Conservation (phyloP, 2,888 invertebrate genomes). For the Isoperla grammatica region DNA sequence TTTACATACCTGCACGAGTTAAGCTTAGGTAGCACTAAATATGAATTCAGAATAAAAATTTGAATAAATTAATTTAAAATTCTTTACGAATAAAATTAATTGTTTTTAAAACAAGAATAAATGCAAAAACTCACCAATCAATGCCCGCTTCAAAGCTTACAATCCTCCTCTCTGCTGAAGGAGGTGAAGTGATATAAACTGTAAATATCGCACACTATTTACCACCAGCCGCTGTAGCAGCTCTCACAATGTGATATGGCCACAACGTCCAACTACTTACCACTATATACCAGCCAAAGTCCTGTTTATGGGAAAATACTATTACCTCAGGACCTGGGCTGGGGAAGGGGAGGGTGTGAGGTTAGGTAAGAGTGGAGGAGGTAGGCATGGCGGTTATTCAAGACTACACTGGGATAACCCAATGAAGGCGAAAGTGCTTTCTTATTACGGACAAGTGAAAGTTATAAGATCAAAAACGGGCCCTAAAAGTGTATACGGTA, state of each 20-base stretch:
- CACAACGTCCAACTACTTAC: not conserved
- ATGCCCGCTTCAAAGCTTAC: too few species aligned
- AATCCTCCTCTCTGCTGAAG: constrained; percentile 9
- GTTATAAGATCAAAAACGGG: constrained; percentile 6
- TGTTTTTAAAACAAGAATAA: too few species aligned
- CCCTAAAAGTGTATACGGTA: constrained; percentile 10
- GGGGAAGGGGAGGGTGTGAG: not conserved
- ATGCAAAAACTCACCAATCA: too few species aligned
- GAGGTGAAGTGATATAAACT: not conserved
- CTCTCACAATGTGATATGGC: constrained; percentile 1
- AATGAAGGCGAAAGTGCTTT: constrained; percentile 12
- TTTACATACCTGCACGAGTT: too few species aligned
- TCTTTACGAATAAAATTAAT: too few species aligned
- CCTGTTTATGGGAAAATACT: not conserved
- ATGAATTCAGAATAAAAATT: too few species aligned
- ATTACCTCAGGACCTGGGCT: not conserved
- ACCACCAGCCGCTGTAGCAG: not conserved
- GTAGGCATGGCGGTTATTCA: constrained; percentile 2
- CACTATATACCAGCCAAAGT: too few species aligned
- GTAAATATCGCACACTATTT: not conserved
- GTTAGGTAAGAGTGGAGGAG: constrained; percentile 5
- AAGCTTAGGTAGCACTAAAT: too few species aligned
- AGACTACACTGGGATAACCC: constrained; percentile 5
- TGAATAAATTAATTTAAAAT: too few species aligned
- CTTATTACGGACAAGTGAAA: constrained; percentile 16